These are phyloP conservation scores for Anguilla megastoma DNA, from an alignment of 2,797 vertebrate species.

Conservation along the genomic window DNA sequence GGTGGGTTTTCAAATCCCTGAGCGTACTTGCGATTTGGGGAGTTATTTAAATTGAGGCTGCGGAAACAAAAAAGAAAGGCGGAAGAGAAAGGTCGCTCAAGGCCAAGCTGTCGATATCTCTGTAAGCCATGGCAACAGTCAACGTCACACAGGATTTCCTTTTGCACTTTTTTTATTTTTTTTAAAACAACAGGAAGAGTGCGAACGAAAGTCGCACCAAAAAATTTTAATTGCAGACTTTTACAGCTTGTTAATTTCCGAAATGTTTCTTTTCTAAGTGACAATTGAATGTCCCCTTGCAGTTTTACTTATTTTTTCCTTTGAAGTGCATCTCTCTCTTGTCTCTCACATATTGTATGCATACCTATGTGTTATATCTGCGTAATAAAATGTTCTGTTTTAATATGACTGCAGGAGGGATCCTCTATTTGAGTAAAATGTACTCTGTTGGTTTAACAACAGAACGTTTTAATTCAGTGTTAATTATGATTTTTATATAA, in stretches of 20 bases:
- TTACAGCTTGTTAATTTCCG: not conserved
- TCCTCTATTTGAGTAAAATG: too few relatives aligned
- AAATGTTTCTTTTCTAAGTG: not conserved
- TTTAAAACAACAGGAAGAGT: not conserved
- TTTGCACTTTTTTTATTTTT: not conserved
- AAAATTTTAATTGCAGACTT: not conserved
- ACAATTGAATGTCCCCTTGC: not conserved
- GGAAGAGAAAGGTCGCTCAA: not conserved
- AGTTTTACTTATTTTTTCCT: not conserved
- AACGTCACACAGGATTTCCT: not conserved
- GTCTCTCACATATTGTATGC: not conserved
- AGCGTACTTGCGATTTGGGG: not conserved
- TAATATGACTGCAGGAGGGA: not conserved
- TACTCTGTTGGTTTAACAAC: not conserved
- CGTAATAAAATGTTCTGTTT: not conserved
- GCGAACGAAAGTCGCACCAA: not conserved
- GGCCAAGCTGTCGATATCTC: not conserved
- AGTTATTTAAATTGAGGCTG: not conserved
- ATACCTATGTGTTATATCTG: not conserved
- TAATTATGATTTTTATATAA: not conserved
- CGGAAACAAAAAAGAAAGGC: not conserved
- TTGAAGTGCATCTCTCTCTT: not conserved
- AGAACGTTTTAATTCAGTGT: not conserved
- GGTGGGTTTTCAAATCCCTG: not conserved
- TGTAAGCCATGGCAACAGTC: conserved; percentile 11